A percentile compares a stretch with the other conserved stretches of the same genome.
phyloP scores from a whole-genome alignment of 2,113 vertebrate species.

The Chloroceryle aenea region DNA sequence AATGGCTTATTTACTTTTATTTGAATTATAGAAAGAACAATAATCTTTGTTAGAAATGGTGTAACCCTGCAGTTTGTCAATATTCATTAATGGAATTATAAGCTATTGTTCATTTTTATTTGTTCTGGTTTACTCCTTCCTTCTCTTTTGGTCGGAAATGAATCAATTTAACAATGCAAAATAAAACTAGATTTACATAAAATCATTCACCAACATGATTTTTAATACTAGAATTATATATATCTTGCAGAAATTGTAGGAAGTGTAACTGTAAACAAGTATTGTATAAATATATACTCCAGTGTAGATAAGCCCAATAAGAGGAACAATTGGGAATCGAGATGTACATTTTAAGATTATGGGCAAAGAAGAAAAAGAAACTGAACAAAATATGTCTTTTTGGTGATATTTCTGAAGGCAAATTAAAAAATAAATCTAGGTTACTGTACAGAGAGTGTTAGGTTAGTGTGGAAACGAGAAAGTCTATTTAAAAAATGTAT shows the following conservation, averaged over 20 bases:
- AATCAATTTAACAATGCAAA: slow-evolving; percentile 49
- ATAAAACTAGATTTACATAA: slow-evolving; percentile 52
- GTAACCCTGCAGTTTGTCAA: slow-evolving; percentile 28
- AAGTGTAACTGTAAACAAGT: not conserved
- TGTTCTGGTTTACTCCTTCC: slow-evolving; percentile 37
- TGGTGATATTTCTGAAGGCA: not conserved
- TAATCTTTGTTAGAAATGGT: not conserved
- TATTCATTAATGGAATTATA: slow-evolving; percentile 14
- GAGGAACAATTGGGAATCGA: not conserved
- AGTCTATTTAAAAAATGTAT: not conserved
- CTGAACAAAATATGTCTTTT: not conserved
- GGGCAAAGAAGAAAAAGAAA: not conserved
- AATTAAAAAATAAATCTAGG: no score
- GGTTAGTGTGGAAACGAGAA: not conserved
- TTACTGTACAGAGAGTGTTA: not conserved
- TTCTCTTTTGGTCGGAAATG: slow-evolving; percentile 21
- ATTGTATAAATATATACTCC: not conserved
- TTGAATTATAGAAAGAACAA: slow-evolving; percentile 33
- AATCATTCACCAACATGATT: slow-evolving; percentile 10
- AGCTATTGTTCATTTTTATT: slow-evolving; percentile 28
- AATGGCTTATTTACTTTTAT: not conserved
- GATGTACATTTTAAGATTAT: not conserved
- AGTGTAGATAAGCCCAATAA: not conserved
- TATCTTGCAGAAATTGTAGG: not conserved
- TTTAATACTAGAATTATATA: slow-evolving; percentile 50